Percentiles rank a stretch among this genome's conserved stretches.
phyloP scores from a whole-genome alignment of 2,113 vertebrate genomes.

The Nerophis ophidion region DNA sequence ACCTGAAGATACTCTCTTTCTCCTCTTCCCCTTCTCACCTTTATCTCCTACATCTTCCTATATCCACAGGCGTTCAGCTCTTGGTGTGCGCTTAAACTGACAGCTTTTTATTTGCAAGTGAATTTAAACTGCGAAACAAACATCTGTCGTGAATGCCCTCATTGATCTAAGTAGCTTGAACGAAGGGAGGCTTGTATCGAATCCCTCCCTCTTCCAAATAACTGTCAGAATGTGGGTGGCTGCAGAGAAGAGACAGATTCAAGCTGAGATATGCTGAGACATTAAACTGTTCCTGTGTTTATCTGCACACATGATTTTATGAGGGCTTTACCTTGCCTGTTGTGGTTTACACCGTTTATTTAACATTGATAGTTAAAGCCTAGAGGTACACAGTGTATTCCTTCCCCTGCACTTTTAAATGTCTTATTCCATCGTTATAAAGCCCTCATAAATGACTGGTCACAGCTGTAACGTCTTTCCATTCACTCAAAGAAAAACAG shows the following conservation, averaged over 20 bases:
- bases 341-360: slow-evolving; percentile 19
- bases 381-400: not conserved
- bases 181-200: slow-evolving; percentile 25
- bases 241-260: slow-evolving; percentile 14
- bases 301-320: slow-evolving; percentile 13
- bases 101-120: slow-evolving; percentile 30
- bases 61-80: not conserved
- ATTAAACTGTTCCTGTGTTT: slow-evolving; percentile 31
- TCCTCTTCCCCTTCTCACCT: slow-evolving; percentile 11
- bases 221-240: slow-evolving; percentile 35
- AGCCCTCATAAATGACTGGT: not conserved
- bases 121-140: slow-evolving; percentile 25
- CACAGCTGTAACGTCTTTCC: slow-evolving; percentile 15
- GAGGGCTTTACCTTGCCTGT: not conserved
- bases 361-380: slow-evolving; percentile 12
- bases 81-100: slow-evolving; percentile 11
- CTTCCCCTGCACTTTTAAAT: slow-evolving; percentile 4
- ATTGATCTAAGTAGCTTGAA: slow-evolving; percentile 36
- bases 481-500: slow-evolving; percentile 5
- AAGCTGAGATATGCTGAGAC: slow-evolving; percentile 14
- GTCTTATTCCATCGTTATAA: slow-evolving; percentile 20
- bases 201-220: slow-evolving; percentile 30
- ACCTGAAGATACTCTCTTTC: slow-evolving; percentile 29
- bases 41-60: slow-evolving; percentile 24
- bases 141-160: slow-evolving; percentile 31